Evolutionary conservation across 2,797 vertebrate species (phyloP), one percentile per base, ranked within the genome.

Genomic region (Eulemur rubriventer): DNA sequence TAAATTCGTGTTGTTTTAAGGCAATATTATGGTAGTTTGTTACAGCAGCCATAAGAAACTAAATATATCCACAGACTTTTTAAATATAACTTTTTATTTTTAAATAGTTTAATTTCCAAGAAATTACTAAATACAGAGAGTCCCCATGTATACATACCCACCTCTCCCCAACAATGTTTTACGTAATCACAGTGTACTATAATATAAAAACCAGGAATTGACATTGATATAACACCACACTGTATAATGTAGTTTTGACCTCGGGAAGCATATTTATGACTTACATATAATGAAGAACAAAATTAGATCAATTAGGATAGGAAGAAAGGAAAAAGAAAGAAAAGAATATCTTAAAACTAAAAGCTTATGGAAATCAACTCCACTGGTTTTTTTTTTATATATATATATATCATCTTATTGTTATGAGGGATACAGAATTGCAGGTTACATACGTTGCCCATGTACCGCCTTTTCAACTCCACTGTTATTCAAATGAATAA

Each of bases 401-500:
- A n/a, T n/a, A n/a, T n/a, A n/a, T n/a, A 41, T 41, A 41, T 41
- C 6, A 6, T 41, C 41, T 41, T 41, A 41, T 41, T 41, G 41
- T 41, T 41, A 41, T 41, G 41, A 6, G 41, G 41, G 41, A 41
- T 41, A 41, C 7, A 41, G 41, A 41, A 41, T 1, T 41, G 41
- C 41, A 41, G 41, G 41, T 41, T 41, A 41, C 41, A 41, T 41
- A 41, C 41, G 41, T 41, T 41, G 41, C 41, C 41, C 41, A 41
- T 41, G 41, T 41, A 41, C 41, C 41, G 41, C 41, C 41, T 41
- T 41, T 41, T 41, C 41, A 41, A 41, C 41, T 41, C 41, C 41
- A 41, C 41, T 93, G 16, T 87, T 79, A 84, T 89, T 73, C 41
- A 92, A 57, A 67, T 93, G 52, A 87, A 48, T 73, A 80, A 50